Evolutionary conservation across 2,888 invertebrate species (phyloP).

Genomic region (Cosmia trapezina): DNA sequence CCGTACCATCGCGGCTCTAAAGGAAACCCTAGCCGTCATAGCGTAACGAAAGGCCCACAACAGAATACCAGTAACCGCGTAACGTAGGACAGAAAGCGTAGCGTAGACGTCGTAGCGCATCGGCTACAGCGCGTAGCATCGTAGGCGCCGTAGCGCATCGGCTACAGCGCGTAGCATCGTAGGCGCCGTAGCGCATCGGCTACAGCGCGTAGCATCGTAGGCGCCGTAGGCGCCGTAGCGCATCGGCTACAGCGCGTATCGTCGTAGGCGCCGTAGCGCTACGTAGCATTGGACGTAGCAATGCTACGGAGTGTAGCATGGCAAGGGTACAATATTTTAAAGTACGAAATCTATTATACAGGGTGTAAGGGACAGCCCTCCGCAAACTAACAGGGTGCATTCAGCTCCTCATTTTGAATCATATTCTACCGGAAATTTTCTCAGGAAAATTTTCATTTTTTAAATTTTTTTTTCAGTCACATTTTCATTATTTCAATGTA

Average conservation of each 20-base stretch:
- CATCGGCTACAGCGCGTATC: slow-evolving; percentile 20
- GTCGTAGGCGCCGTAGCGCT: slow-evolving; percentile 36
- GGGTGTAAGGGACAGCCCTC: too few species aligned
- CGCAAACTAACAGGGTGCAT: too few species aligned
- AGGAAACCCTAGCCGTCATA: not conserved
- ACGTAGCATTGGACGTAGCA: slow-evolving; percentile 13
- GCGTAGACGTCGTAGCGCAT: slow-evolving; percentile 29
- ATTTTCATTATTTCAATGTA: too few species aligned
- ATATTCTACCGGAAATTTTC: too few species aligned
- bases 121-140: slow-evolving; percentile 20
- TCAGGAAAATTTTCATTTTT: too few species aligned
- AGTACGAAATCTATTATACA: not conserved
- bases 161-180: too few species aligned
- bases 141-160: slow-evolving; percentile 41
- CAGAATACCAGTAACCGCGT: not conserved
- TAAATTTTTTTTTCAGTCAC: too few species aligned
- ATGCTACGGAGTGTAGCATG: slow-evolving; percentile 22
- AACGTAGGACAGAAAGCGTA: not conserved
- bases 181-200: slow-evolving; percentile 31
- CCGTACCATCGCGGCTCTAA: too few species aligned
- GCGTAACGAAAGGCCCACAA: not conserved
- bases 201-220: slow-evolving; percentile 16
- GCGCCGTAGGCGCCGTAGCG: slow-evolving; percentile 35
- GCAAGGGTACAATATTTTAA: not conserved
- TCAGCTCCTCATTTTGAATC: too few species aligned